A percentile compares a stretch with the other conserved stretches of the same genome.
These are phyloP conservation scores for Geodia barretti DNA, from an alignment of 37 sponge, comb jelly and placozoan genomes.

Conservation along the genomic window DNA sequence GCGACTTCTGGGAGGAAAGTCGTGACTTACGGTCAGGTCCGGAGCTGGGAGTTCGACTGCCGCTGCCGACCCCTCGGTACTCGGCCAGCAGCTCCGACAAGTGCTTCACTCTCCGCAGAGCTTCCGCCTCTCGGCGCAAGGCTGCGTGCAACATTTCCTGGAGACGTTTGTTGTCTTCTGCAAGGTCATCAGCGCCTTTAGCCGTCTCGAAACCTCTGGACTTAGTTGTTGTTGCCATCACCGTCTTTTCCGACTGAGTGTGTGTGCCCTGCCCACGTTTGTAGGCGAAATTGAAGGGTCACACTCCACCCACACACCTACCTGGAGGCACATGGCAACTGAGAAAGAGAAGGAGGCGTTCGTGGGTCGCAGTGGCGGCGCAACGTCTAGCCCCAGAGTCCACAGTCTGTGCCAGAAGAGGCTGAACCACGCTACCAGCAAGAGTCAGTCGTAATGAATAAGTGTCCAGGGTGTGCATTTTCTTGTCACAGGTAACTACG, in stretches of 20 bases:
- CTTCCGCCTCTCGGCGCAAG: constrained; percentile 51
- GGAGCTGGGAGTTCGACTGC: neutral
- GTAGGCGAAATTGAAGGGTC: too few species aligned
- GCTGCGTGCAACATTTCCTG: constrained; percentile 38
- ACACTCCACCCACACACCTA: too few species aligned
- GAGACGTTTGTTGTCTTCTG: too few species aligned
- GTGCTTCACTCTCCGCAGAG: constrained; percentile 49
- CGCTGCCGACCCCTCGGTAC: neutral
- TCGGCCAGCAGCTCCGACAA: constrained; percentile 1
- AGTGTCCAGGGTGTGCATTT: neutral
- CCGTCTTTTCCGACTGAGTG: too few species aligned
- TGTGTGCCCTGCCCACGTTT: too few species aligned
- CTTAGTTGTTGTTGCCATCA: too few species aligned
- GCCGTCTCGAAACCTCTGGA: too few species aligned
- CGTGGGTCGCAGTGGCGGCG: constrained; percentile 15
- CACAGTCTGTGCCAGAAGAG: constrained; percentile 56
- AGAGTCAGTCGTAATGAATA: constrained; percentile 29
- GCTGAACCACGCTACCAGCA: constrained; percentile 44
- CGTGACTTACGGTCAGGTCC: neutral
- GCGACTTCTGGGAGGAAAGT: neutral
- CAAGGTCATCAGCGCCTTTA: too few species aligned
- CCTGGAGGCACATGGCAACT: too few species aligned
- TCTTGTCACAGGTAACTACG: constrained; percentile 64
- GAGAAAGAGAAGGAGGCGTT: neutral
- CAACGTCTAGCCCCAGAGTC: constrained; percentile 1